phyloP scores from a whole-genome alignment of 2,888 invertebrate genomes.

The Callyntrura sp. region DNA sequence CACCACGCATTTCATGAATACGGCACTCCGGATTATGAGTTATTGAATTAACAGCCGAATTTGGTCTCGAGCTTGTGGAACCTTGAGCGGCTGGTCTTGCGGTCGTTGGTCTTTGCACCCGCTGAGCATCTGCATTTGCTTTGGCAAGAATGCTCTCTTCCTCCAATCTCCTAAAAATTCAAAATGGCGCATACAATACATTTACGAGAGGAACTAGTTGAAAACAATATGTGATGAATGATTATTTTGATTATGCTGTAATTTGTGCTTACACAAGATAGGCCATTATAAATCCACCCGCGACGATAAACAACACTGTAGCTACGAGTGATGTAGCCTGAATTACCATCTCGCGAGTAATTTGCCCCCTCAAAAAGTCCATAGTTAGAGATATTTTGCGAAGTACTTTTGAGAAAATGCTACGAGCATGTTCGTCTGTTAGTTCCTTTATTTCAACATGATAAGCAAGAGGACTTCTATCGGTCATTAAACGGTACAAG shows the following conservation, averaged over 20 bases:
- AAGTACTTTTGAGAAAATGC: conserved; percentile 90
- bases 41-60: conserved; percentile 80
- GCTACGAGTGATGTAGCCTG: conserved; percentile 92
- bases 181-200: neutral
- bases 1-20: conserved; percentile 96
- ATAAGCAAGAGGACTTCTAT: conserved; percentile 79
- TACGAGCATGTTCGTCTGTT: conserved; percentile 92
- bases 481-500: conserved; percentile 88
- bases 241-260: neutral
- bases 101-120: conserved; percentile 73
- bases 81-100: conserved; percentile 67
- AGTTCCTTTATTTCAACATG: conserved; percentile 88
- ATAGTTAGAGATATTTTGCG: conserved; percentile 89
- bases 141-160: conserved; percentile 83
- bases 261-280: conserved; percentile 90
- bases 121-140: conserved; percentile 81
- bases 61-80: conserved; percentile 60
- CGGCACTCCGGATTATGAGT: conserved; percentile 89
- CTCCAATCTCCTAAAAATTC: conserved; percentile 76
- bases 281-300: conserved; percentile 94
- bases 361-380: conserved; percentile 90
- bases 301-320: conserved; percentile 91
- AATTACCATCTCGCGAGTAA: conserved; percentile 92
- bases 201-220: no score
- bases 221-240: conserved; percentile 1